phyloP scores from a whole-genome alignment of 1,140 invertebrate genomes.

The Paraescarpia echinospica region DNA sequence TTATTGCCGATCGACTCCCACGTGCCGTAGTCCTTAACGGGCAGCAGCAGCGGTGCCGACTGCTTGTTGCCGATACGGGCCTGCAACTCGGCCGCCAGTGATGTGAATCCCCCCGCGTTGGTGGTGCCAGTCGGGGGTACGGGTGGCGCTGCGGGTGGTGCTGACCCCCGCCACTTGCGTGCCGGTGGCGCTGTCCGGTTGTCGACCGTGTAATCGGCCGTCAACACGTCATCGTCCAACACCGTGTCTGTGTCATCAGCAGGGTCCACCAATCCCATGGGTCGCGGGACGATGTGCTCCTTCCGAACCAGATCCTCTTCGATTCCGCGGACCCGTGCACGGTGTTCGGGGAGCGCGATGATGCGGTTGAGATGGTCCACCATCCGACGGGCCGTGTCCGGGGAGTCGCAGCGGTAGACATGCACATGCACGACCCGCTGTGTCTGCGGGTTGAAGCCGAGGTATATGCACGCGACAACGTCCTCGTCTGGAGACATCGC shows the following conservation, averaged over 20 bases:
- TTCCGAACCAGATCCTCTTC: constrained; percentile 47
- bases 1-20: constrained; percentile 77
- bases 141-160: not conserved
- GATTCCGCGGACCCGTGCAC: constrained; percentile 63
- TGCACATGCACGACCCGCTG: constrained; percentile 88
- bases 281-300: constrained; percentile 38
- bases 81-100: constrained; percentile 84
- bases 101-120: constrained; percentile 32
- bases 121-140: constrained; percentile 19
- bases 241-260: not conserved
- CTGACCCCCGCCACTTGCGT: not conserved
- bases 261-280: not conserved
- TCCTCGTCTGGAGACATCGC: constrained; percentile 51
- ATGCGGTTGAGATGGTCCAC: constrained; percentile 79
- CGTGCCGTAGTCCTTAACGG: constrained; percentile 88
- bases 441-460: constrained; percentile 71
- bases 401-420: constrained; percentile 90
- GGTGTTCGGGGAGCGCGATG: constrained; percentile 79
- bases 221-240: not conserved
- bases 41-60: constrained; percentile 74
- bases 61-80: constrained; percentile 70
- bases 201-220: not conserved
- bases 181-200: not conserved
- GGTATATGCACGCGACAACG: constrained; percentile 86
- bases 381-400: constrained; percentile 85